Evolutionary conservation across 1,140 invertebrate species (phyloP).

Genomic region (Globodera ellingtonae): DNA sequence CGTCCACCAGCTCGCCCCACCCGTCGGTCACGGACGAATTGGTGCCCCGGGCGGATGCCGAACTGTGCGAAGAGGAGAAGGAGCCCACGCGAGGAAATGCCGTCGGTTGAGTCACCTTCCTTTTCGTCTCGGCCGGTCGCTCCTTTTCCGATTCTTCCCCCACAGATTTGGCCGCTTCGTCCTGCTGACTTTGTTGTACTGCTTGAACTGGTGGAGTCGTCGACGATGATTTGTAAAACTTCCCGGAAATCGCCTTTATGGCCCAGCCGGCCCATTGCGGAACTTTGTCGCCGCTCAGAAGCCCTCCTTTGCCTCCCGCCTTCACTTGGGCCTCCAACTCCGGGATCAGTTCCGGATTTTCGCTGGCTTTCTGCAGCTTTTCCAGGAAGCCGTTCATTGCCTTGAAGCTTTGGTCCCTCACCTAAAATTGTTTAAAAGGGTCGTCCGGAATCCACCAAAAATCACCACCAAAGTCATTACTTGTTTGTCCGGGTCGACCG

Average conservation of each 20-base stretch:
- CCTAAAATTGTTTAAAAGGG: constrained; percentile 39
- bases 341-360: constrained; percentile 78
- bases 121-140: not conserved
- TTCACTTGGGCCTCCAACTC: constrained; percentile 62
- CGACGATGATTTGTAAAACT: constrained; percentile 59
- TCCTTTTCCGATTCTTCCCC: not conserved
- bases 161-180: not conserved
- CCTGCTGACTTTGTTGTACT: not conserved
- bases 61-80: constrained; percentile 3
- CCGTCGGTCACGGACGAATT: constrained; percentile 13
- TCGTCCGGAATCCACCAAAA: not conserved
- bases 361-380: constrained; percentile 93
- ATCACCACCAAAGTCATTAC: no score
- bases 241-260: constrained; percentile 61
- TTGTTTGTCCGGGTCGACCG: constrained; percentile 87
- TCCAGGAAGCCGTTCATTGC: constrained; percentile 90
- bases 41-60: not conserved
- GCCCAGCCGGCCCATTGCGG: constrained; percentile 65
- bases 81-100: not conserved
- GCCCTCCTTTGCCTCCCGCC: constrained; percentile 53
- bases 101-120: not conserved
- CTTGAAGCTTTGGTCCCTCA: constrained; percentile 76
- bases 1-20: constrained; percentile 17
- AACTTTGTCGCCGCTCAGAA: constrained; percentile 58
- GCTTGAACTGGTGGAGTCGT: constrained; percentile 30